Evolutionary conservation across 2,797 vertebrate species (phyloP), one percentile per base, ranked within the genome.

Genomic region (Tadarida brasiliensis): DNA sequence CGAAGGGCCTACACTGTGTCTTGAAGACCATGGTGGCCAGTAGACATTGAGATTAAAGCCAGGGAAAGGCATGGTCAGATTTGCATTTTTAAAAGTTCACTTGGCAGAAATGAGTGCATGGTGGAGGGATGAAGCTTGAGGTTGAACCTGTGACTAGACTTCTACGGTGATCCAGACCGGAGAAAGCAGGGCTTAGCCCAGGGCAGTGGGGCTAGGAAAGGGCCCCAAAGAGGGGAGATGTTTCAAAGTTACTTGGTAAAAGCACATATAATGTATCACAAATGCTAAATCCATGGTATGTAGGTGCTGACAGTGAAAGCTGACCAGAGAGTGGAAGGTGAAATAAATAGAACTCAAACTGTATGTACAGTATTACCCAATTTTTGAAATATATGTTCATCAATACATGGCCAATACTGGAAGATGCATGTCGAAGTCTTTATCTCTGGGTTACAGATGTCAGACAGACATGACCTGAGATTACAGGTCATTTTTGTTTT

Each of bases 361-460:
- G 6, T 12, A 44, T 51, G 3, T 30, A 15, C 8, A 4, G 9
- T 44, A 11, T 26, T 35, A 86, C 39, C 11, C 2, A 33, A 61
- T 20, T 56, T 80, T 59, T 61, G 20, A 88, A 68, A 76, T 49
- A 85, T 14, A 51, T 20, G 11, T 17, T 35, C 47, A 65, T 35
- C 49, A 92, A 89, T 51, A 61, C 8, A 51, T 11, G 39, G 0
- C 11, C 7, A 33, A 1, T 73, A 30, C 33, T 92, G 54, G 14
- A 59, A 89, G n/a, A 44, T 49, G 24, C 1, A n/a, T 39, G 28
- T 51, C 10, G 68, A 73, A 30, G 33, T 51, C 16, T 74, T 77
- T 93, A 70, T 71, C 24, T 87, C 44, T 94, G 14, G 26, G 11
- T 81, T 3, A 20, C n/a, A n/a, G n/a, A n/a, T n/a, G n/a, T n/a